Conservation (phyloP, 2,797 vertebrate genomes). For the Lacerta agilis region DNA sequence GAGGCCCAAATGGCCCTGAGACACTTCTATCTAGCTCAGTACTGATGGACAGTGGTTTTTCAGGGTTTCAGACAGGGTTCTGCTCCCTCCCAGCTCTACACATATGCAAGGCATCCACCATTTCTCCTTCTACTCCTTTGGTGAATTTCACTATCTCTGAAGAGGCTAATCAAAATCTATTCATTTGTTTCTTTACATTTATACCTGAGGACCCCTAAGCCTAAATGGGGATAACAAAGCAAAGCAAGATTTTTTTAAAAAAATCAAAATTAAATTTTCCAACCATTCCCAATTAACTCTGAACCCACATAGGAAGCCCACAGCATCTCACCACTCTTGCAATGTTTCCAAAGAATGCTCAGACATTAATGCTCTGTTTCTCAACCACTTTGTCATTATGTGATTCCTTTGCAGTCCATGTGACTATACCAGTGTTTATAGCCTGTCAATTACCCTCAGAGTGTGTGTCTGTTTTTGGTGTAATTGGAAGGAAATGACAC, state of each 20-base stretch:
- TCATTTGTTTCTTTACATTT: not conserved
- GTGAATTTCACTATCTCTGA: not conserved
- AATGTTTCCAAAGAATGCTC: not conserved
- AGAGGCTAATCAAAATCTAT: not conserved
- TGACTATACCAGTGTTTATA: not conserved
- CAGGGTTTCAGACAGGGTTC: too few relatives aligned
- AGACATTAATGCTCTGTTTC: too few relatives aligned
- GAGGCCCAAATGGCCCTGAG: too few relatives aligned
- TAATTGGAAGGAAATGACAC: conserved; percentile 16
- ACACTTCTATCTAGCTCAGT: too few relatives aligned
- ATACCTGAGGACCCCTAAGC: not conserved
- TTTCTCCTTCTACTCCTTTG: not conserved
- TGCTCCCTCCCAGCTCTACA: too few relatives aligned
- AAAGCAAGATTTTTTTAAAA: not conserved
- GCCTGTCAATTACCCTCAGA: not conserved
- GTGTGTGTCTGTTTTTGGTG: not conserved
- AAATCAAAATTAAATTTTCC: not conserved
- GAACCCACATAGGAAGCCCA: not conserved
- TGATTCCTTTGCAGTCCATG: not conserved
- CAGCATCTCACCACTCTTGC: not conserved
- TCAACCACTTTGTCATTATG: not conserved
- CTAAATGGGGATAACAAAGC: not conserved
- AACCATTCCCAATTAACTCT: not conserved
- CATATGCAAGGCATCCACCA: too few relatives aligned
- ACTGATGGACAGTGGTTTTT: too few relatives aligned